These are phyloP conservation scores for Galbula dea DNA, from an alignment of 2,113 vertebrate genomes.

Conservation along the genomic window DNA sequence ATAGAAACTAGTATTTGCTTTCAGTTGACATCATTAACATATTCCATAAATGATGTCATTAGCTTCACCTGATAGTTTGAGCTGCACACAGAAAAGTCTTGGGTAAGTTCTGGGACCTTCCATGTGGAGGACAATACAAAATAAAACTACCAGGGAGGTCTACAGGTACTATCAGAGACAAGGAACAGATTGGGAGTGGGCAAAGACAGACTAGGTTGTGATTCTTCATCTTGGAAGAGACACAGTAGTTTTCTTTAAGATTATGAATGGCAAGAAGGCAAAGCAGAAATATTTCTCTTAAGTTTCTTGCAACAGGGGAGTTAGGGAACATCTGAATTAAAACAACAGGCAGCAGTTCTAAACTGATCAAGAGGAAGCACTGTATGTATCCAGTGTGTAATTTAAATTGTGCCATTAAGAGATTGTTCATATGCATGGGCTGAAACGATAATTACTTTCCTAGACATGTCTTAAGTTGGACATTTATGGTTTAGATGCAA, in stretches of 20 bases:
- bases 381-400: background rate
- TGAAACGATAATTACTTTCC: background rate
- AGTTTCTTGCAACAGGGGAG: background rate
- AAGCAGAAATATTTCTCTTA: background rate
- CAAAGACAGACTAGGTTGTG: background rate
- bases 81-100: background rate
- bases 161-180: background rate
- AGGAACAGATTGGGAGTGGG: background rate
- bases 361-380: background rate
- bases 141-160: background rate
- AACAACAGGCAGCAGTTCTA: background rate
- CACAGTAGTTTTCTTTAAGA: background rate
- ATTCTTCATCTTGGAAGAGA: background rate
- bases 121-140: background rate
- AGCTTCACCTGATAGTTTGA: background rate
- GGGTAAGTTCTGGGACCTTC: background rate
- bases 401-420: background rate
- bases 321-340: background rate
- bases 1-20: background rate
- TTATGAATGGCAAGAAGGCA: background rate
- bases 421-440: background rate
- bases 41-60: background rate
- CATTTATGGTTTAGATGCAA: background rate
- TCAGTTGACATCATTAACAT: background rate
- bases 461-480: background rate